Evolutionary conservation across 2,113 vertebrate species (phyloP).

Genomic region (Condylura cristata): DNA sequence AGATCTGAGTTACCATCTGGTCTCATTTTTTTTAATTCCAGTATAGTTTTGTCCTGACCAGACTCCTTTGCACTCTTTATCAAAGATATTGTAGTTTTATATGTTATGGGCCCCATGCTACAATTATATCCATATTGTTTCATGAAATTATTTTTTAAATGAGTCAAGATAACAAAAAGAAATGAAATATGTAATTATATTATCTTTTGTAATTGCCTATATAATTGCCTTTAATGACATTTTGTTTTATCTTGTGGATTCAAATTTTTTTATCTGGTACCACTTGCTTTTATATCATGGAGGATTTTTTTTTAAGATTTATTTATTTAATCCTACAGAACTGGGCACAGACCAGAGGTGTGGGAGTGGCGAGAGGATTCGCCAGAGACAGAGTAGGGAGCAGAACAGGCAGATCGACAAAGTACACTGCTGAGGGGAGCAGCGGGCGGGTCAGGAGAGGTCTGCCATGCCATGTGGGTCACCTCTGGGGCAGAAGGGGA

Average conservation of each 20-base stretch:
- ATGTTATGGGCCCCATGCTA: neutral
- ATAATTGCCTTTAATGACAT: neutral
- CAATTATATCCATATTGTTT: slow-evolving; percentile 1
- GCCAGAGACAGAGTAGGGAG: too few species aligned
- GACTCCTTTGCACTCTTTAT: neutral
- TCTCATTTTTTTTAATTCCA: neutral
- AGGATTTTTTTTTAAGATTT: neutral
- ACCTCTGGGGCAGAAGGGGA: too few species aligned
- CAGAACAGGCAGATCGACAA: too few species aligned
- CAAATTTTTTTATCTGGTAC: slow-evolving; percentile 23
- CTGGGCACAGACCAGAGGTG: too few species aligned
- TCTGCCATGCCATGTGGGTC: too few species aligned
- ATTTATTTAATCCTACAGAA: too few species aligned
- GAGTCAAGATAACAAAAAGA: slow-evolving; percentile 17
- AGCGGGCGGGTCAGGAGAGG: too few species aligned
- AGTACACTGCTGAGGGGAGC: too few species aligned
- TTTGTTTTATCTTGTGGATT: slow-evolving; percentile 6
- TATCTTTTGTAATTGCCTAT: slow-evolving; percentile 31
- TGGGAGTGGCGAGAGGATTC: too few species aligned
- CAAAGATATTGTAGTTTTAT: neutral
- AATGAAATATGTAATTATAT: neutral
- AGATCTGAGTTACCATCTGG: neutral
- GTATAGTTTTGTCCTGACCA: neutral
- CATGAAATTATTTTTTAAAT: slow-evolving; percentile 34
- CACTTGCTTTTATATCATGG: slow-evolving; percentile 3